Evolutionary conservation across 2,113 vertebrate species (phyloP).

Genomic region (Ictalurus furcatus): DNA sequence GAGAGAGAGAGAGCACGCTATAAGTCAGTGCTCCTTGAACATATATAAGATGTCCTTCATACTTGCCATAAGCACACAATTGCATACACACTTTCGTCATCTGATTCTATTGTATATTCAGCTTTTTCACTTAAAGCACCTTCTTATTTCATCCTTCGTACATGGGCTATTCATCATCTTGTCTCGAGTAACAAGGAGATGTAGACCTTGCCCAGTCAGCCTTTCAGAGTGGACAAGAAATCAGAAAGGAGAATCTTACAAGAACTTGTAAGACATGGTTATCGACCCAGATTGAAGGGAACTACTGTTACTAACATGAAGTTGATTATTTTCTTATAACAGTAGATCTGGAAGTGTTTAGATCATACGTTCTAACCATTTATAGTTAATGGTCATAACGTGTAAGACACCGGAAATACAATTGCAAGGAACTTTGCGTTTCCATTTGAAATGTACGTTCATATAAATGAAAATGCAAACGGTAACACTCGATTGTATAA

Average conservation of each 20-base stretch:
- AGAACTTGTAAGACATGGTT: background rate
- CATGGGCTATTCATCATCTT: conserved; percentile 35
- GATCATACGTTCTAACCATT: background rate
- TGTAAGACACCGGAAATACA: too few species aligned
- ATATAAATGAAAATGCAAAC: too few species aligned
- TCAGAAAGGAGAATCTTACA: background rate
- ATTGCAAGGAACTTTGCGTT: too few species aligned
- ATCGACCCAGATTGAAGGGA: background rate
- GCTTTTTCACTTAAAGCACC: conserved; percentile 22
- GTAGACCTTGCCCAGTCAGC: conserved; percentile 28
- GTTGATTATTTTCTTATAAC: background rate
- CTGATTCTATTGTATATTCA: conserved; percentile 22
- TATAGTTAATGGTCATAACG: background rate
- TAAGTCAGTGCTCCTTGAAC: background rate
- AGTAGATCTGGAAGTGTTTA: background rate
- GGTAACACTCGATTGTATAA: too few species aligned
- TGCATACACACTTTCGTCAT: background rate
- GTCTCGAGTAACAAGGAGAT: conserved; percentile 35
- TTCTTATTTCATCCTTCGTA: conserved; percentile 28
- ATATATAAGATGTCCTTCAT: conserved; percentile 6
- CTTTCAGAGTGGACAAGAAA: conserved; percentile 15
- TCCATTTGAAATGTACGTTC: too few species aligned
- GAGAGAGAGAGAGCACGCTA: too few species aligned
- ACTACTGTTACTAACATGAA: background rate
- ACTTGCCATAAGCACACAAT: background rate